These are phyloP conservation scores for Strigamia transsilvanica DNA, from an alignment of 2,888 invertebrate genomes.

Conservation along the genomic window DNA sequence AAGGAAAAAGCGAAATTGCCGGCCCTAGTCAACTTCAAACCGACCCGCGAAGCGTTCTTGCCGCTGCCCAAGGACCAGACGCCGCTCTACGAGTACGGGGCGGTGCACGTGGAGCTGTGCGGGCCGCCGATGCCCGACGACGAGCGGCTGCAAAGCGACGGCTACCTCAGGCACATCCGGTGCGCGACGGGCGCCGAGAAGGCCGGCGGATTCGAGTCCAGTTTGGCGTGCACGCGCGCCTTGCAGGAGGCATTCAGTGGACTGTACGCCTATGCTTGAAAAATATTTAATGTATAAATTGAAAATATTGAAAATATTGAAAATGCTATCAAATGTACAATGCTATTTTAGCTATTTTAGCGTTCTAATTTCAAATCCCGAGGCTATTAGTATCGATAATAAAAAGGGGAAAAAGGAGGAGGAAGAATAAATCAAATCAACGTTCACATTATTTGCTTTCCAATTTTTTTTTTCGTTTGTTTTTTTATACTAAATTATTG, in stretches of 20 bases:
- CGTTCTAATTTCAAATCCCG: background rate
- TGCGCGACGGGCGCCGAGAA: constrained; percentile 76
- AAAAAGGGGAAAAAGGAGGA: background rate
- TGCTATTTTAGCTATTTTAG: too few species aligned
- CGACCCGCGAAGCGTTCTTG: constrained; percentile 73
- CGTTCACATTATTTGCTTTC: background rate
- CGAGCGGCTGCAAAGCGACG: constrained; percentile 71
- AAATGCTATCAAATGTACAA: constrained; percentile 37
- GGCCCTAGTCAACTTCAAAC: constrained; percentile 81
- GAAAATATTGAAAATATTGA: too few species aligned
- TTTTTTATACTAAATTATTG: background rate
- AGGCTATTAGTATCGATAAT: background rate
- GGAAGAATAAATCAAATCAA: too few species aligned
- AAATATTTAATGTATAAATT: constrained; percentile 44
- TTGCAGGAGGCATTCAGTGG: constrained; percentile 86
- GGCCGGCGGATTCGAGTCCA: constrained; percentile 87
- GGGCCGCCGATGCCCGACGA: constrained; percentile 78
- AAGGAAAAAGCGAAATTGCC: constrained; percentile 51
- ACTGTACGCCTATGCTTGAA: background rate
- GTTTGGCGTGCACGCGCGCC: constrained; percentile 83
- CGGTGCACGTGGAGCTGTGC: constrained; percentile 70
- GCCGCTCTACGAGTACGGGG: constrained; percentile 76
- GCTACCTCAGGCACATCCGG: constrained; percentile 80
- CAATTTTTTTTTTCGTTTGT: background rate
- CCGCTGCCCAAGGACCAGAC: constrained; percentile 80